Conservation (phyloP, 1,140 invertebrate species). For the Diorhabda sublineata region DNA sequence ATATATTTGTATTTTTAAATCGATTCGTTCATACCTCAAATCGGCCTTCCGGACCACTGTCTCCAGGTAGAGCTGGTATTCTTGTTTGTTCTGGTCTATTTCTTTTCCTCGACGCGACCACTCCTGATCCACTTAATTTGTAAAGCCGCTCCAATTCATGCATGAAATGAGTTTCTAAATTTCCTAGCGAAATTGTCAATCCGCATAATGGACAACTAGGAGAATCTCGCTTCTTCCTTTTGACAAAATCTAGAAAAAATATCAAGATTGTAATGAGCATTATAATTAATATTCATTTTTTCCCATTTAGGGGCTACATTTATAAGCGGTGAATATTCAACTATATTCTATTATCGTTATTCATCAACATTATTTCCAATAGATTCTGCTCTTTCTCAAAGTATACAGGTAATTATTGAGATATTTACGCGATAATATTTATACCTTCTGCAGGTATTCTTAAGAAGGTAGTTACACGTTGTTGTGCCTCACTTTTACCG, state of each 20-base stretch:
- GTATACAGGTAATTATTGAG: no score
- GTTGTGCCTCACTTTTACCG: no score
- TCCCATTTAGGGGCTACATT: no score
- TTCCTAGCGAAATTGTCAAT: slow-evolving; percentile 66
- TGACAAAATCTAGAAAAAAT: slow-evolving; percentile 39
- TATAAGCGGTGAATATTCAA: no score
- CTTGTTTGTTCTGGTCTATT: slow-evolving; percentile 47
- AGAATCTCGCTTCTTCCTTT: slow-evolving; percentile 45
- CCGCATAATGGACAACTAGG: slow-evolving; percentile 76
- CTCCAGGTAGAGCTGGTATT: slow-evolving; percentile 48
- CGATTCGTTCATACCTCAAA: slow-evolving; percentile 57
- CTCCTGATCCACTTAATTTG: slow-evolving; percentile 52
- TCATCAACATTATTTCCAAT: no score
- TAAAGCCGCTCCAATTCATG: slow-evolving; percentile 75
- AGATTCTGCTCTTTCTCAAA: no score
- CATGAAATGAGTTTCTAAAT: slow-evolving; percentile 73
- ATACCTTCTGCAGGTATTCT: no score
- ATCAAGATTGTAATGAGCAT: not conserved
- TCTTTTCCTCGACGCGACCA: slow-evolving; percentile 49
- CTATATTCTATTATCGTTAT: no score
- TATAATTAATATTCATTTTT: no score
- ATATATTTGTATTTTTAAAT: no score
- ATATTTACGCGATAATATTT: no score
- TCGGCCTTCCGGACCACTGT: slow-evolving; percentile 62
- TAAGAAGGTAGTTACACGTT: no score